phyloP scores from a whole-genome alignment of 2,113 vertebrate species.

The Microcebus jonahi region DNA sequence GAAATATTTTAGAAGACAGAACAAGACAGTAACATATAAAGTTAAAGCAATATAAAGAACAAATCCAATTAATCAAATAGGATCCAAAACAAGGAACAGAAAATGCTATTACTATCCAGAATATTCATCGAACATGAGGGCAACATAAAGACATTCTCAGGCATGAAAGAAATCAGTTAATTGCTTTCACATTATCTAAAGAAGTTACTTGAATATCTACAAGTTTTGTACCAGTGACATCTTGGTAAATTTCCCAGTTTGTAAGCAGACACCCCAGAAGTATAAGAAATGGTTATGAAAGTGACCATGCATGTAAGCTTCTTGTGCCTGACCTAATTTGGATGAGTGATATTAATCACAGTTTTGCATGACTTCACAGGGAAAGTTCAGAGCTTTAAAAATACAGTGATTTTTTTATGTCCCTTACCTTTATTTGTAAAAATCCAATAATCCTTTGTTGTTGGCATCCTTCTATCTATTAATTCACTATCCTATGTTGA shows the following conservation, averaged over 20 bases:
- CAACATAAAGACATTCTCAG: background rate
- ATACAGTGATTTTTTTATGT: too few species aligned
- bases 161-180: background rate
- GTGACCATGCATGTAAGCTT: background rate
- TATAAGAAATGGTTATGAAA: background rate
- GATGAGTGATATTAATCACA: background rate
- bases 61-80: background rate
- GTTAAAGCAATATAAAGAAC: background rate
- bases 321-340: background rate
- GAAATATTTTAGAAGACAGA: background rate
- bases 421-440: background rate
- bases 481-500: background rate
- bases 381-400: background rate
- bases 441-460: too few species aligned
- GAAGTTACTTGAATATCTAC: background rate
- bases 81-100: background rate
- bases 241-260: background rate
- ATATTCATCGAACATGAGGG: background rate
- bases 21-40: background rate
- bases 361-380: background rate
- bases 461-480: background rate
- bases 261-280: background rate
- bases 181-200: background rate
- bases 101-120: background rate
- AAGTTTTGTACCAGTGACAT: background rate